Percentiles rank a stretch among this genome's conserved stretches.
Evolutionary conservation across 2,797 vertebrate genomes (phyloP).

Genomic region (Adelosebastes latens): DNA sequence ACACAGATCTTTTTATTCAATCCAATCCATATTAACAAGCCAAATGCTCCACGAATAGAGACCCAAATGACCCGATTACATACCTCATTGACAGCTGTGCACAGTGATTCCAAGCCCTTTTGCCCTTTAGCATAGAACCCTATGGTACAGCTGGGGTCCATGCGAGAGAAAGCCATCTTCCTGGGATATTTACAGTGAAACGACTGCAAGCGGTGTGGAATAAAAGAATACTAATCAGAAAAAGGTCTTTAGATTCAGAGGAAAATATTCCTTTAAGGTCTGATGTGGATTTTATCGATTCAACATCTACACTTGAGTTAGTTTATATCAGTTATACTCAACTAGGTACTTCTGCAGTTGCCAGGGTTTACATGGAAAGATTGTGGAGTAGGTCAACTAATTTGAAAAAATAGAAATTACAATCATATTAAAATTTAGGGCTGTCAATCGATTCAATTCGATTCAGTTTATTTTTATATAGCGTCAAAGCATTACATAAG

Average conservation of each 20-base stretch:
- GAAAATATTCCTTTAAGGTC: not conserved
- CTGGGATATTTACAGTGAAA: slow-evolving; percentile 90
- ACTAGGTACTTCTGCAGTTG: not conserved
- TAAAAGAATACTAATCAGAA: not conserved
- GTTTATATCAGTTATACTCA: not conserved
- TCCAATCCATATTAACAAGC: not conserved
- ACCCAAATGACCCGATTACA: slow-evolving; percentile 7
- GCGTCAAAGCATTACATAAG: too few species aligned
- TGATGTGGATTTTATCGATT: not conserved
- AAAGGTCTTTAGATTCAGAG: not conserved
- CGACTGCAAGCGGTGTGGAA: slow-evolving; percentile 74
- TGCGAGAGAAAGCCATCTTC: slow-evolving; percentile 88
- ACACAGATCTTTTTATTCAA: not conserved
- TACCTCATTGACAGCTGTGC: slow-evolving; percentile 82
- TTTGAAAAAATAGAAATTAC: not conserved
- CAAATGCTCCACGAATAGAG: not conserved
- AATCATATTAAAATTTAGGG: not conserved
- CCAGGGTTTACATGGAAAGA: not conserved
- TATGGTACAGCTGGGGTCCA: slow-evolving; percentile 95
- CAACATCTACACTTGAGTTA: not conserved
- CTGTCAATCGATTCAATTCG: too few species aligned
- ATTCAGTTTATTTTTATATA: too few species aligned
- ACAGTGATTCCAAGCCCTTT: slow-evolving; percentile 85
- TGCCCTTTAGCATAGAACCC: slow-evolving; percentile 88
- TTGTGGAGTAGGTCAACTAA: not conserved